These are phyloP conservation scores for Campoplex nolae DNA, from an alignment of 2,888 invertebrate species.

Conservation along the genomic window DNA sequence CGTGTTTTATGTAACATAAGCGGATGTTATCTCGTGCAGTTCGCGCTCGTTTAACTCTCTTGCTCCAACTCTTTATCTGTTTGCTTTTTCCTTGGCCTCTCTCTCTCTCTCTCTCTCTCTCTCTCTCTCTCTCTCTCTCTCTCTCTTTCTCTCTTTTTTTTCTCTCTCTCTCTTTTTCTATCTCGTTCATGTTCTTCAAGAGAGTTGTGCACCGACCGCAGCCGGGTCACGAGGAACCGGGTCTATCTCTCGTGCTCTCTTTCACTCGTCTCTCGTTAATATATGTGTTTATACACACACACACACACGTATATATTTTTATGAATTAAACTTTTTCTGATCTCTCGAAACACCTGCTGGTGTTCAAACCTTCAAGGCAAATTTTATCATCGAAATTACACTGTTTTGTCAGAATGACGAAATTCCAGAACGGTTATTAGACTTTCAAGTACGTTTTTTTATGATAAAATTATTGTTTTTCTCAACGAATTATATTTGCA, in stretches of 20 bases:
- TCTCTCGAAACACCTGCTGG: slow-evolving; percentile 55
- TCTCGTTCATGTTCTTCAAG: slow-evolving; percentile 17
- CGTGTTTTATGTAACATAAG: slow-evolving; percentile 78
- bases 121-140: background rate
- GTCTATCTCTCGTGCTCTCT: slow-evolving; percentile 42
- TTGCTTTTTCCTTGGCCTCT: background rate
- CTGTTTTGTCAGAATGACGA: background rate
- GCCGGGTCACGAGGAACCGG: slow-evolving; percentile 73
- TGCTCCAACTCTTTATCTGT: slow-evolving; percentile 9
- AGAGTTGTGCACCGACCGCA: slow-evolving; percentile 67
- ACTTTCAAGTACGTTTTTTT: background rate
- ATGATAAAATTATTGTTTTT: background rate
- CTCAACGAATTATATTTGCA: background rate
- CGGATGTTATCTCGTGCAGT: slow-evolving; percentile 76
- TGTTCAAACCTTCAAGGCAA: slow-evolving; percentile 16
- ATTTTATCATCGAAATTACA: slow-evolving; percentile 1
- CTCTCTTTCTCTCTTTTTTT: slow-evolving; percentile 11
- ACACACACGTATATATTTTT: background rate
- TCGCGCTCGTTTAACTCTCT: slow-evolving; percentile 39
- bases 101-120: slow-evolving; percentile 25
- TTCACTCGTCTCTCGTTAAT: slow-evolving; percentile 49
- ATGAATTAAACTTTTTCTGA: slow-evolving; percentile 8
- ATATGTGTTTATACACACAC: background rate
- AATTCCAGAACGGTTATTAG: background rate
- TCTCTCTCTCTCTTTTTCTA: slow-evolving; percentile 14